These are phyloP conservation scores for Morelia viridis DNA, from an alignment of 2,797 vertebrate genomes.

Conservation along the genomic window DNA sequence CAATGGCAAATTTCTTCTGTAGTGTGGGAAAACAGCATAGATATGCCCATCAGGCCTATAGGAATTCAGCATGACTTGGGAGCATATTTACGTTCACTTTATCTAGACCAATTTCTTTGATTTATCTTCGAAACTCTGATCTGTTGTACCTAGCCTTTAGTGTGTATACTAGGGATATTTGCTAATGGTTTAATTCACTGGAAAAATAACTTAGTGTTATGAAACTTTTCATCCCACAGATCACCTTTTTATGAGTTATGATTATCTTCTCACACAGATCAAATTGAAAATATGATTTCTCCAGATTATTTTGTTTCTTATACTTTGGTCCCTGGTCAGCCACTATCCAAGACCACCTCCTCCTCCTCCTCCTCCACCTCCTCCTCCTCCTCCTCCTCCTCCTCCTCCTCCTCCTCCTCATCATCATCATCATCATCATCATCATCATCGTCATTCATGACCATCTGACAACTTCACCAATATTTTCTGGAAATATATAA, in stretches of 20 bases:
- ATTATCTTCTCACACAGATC: constrained; percentile 30
- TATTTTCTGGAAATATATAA: neutral
- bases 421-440: no score
- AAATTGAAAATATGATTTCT: constrained; percentile 34
- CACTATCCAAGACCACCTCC: neutral
- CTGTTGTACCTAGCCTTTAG: constrained; percentile 22
- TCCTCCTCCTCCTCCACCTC: neutral
- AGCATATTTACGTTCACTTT: neutral
- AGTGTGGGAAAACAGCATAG: neutral
- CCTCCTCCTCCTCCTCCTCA: neutral
- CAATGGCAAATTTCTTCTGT: neutral
- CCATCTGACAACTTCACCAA: neutral
- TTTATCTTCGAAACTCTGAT: constrained; percentile 14
- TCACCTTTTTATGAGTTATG: constrained; percentile 31
- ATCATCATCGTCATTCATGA: neutral
- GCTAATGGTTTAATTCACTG: constrained; percentile 37
- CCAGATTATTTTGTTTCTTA: constrained; percentile 20
- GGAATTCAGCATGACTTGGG: neutral
- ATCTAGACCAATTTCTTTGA: constrained; percentile 4
- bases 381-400: no score
- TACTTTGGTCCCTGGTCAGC: constrained; percentile 9
- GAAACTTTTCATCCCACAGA: constrained; percentile 31
- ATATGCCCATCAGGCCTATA: neutral
- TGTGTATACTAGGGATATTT: constrained; percentile 22
- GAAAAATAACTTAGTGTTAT: constrained; percentile 21